Base-by-base conservation (phyloP, 2,888 invertebrate genomes). In the Hymenopus coronatus region DNA sequence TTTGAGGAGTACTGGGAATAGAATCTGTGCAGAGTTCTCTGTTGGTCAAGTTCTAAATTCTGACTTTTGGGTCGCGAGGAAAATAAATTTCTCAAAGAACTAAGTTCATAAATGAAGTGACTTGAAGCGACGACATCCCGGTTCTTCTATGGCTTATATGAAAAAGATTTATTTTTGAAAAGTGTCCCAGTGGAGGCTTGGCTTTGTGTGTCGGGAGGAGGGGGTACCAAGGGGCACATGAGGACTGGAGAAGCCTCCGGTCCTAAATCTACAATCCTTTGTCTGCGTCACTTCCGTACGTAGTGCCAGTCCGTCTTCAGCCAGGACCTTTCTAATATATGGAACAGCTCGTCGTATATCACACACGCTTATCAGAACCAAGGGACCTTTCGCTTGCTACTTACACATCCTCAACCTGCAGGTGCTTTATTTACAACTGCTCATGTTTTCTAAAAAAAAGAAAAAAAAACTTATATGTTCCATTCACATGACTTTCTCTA, bases 251-350 rank as follows among this genome's bases (percentile, higher is more conserved):
- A 33, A 28, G 54, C 27, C 27, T 27, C 27, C 83, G 28, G 83
- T 28, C 28, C 83, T 83, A 83, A 83, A 83, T 83, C 85, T 28
- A 85, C 46, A 85, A 54, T 85, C 85, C 85, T 85, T 85, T 85
- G 85, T 85, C 85, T 85, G n/a, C 85, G 54, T 85, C 85, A 85
- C 85, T 85, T 85, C 54, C 85, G 27, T 27, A 30, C 85, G 85
- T 85, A 28, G 27, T 15, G 7, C 15, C 85, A 28, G 40, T 27
- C 54, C 54, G 54, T 70, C 54, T 70, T 70, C 20, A 70, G 54
- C 54, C 54, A 20, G 54, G 20, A 40, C 40, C 54, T 70, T 70
- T 70, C 54, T 20, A 70, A 70, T 70, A 70, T 70, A 70, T 70
- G 54, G 54, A 70, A 70, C 25, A 70, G 54, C 54, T 70, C 25